These are phyloP conservation scores for Porites australiensis DNA, from an alignment of 64 coral and sea anemone genomes.

Conservation along the genomic window DNA sequence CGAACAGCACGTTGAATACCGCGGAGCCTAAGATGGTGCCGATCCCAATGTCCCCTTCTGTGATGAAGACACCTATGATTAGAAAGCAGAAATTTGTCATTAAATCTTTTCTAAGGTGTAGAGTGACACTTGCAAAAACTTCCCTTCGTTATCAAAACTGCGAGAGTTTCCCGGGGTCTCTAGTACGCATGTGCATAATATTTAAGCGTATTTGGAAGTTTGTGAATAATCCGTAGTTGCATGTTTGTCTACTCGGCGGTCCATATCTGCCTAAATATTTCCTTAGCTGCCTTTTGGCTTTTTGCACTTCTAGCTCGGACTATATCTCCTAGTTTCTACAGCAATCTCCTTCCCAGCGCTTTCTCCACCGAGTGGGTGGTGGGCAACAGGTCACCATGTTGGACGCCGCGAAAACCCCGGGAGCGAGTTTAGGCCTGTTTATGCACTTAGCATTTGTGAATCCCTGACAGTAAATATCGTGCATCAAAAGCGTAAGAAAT, in stretches of 20 bases:
- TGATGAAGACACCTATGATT: conserved; percentile 38
- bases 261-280: not conserved
- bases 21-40: conserved; percentile 61
- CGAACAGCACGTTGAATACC: conserved; percentile 55
- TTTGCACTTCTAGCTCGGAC: not conserved
- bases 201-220: too few species aligned
- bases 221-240: too few species aligned
- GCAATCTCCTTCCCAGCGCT: not conserved
- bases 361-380: not conserved
- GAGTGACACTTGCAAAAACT: not conserved
- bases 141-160: too few species aligned
- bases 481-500: not conserved
- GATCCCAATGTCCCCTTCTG: conserved; percentile 61
- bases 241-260: too few species aligned
- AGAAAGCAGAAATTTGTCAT: not conserved
- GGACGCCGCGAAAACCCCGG: too few species aligned
- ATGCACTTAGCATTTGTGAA: not conserved
- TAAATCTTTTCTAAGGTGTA: not conserved
- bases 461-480: not conserved
- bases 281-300: not conserved
- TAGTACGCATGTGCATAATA: too few species aligned
- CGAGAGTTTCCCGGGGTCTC: too few species aligned
- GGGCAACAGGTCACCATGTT: too few species aligned
- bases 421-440: too few species aligned
- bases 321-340: not conserved